Conservation (phyloP, 2,888 invertebrate genomes). For the Aricia artaxerxes region DNA sequence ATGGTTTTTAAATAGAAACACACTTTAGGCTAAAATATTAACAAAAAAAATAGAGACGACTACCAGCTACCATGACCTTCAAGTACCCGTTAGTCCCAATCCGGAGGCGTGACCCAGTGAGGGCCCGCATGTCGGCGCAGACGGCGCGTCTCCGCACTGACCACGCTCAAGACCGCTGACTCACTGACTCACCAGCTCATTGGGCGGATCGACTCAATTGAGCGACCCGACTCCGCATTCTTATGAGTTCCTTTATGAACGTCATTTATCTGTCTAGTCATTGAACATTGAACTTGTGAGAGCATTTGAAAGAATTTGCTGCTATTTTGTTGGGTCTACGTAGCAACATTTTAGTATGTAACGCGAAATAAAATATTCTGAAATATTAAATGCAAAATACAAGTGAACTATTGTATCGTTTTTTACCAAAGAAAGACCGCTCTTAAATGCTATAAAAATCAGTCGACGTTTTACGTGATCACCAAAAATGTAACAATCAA, state of each 20-base stretch:
- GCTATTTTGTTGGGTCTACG: background rate
- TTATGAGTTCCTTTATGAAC: constrained; percentile 8
- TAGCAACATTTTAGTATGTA: background rate
- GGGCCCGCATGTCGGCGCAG: constrained; percentile 55
- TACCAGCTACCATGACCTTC: constrained; percentile 29
- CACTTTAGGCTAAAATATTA: background rate
- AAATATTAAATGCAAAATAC: background rate
- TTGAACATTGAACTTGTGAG: constrained; percentile 11
- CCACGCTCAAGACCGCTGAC: constrained; percentile 53
- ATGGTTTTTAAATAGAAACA: no score
- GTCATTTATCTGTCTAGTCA: background rate
- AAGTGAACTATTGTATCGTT: background rate
- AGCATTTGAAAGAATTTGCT: background rate
- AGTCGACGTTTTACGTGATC: background rate
- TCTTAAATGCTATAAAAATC: background rate
- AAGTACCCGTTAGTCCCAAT: constrained; percentile 33
- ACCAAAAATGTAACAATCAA: constrained; percentile 17
- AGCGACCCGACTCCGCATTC: constrained; percentile 28
- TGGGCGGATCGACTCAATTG: constrained; percentile 22
- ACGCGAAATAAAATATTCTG: constrained; percentile 8
- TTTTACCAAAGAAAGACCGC: background rate
- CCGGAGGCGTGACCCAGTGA: constrained; percentile 62
- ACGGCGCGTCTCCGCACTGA: constrained; percentile 66
- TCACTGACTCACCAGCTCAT: constrained; percentile 39
- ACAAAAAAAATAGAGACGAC: background rate